Base-by-base conservation (phyloP, 2,113 vertebrate species). In the Cyprinus carpio region DNA sequence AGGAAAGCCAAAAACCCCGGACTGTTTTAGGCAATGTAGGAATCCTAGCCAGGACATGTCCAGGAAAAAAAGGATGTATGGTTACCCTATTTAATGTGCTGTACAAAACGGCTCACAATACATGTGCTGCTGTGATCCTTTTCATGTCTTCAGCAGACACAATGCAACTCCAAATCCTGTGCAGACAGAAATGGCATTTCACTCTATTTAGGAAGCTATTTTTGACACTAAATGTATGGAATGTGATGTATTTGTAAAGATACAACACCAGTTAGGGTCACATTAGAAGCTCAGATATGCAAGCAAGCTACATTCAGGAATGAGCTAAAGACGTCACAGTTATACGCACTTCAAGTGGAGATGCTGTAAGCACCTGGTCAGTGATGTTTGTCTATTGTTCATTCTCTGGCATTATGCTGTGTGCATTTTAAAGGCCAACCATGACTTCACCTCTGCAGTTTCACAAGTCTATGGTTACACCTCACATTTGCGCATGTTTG, bases 361-460 rank as follows among this genome's bases (percentile, higher is more conserved):
- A 81, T 75, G 74, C 7, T 23, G 27, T 7, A 75, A 56, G 67
- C 77, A 84, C 83, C 62, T 82, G 85, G 64, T 81, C 81, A 82
- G 81, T 74, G 84, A 85, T 87, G 83, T 65, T 62, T 84, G 43
- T 34, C 31, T 78, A 74, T 84, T 84, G 34, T 37, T 5, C 34
- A 62, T 72, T 74, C 4, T 75, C 71, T 86, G 74, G 74, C 54
- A 46, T 43, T 25, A 67, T 3, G 23, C 25, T 79, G 11, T 62
- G 76, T 62, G 64, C 46, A 46, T 27, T 69, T 54, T 40, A 7
- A 10, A 51, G 75, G 37, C 51, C n/a, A 62, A 75, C 31, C 25
- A 46, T 81, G 76, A 81, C 60, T 62, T 86, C 71, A 75, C 56
- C 62, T 69, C 46, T 69, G 60, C 71, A 37, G 12, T 20, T 58